Conservation (phyloP, 2,113 vertebrate species). For the Eira barbara region DNA sequence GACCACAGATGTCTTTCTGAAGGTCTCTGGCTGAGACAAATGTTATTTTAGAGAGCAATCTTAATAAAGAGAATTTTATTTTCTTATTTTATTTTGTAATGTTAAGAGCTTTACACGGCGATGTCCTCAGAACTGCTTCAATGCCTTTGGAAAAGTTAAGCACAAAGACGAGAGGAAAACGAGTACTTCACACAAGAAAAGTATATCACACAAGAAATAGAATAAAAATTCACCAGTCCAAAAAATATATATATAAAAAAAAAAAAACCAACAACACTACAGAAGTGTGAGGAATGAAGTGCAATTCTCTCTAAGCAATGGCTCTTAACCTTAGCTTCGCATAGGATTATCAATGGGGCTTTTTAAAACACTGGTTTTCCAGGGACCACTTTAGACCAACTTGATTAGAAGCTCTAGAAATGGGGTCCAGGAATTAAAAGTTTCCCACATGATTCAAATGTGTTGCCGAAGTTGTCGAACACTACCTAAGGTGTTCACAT, state of each 20-base stretch:
- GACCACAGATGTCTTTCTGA: neutral
- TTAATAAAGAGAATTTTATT: neutral
- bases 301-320: neutral
- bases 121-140: neutral
- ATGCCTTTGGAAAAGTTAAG: neutral
- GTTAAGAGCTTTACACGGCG: neutral
- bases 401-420: neutral
- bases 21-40: neutral
- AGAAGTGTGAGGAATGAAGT: neutral
- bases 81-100: neutral
- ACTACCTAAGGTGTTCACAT: neutral
- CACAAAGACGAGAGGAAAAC: neutral
- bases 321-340: neutral
- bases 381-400: neutral
- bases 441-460: neutral
- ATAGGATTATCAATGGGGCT: neutral
- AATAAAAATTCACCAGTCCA: neutral
- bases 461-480: neutral
- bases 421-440: neutral
- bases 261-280: neutral
- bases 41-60: neutral
- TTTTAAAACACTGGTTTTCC: neutral
- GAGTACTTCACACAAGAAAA: neutral
- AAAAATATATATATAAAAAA: neutral
- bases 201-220: neutral